Conservation (phyloP, 2,113 vertebrate species). For the Microtus pennsylvanicus region DNA sequence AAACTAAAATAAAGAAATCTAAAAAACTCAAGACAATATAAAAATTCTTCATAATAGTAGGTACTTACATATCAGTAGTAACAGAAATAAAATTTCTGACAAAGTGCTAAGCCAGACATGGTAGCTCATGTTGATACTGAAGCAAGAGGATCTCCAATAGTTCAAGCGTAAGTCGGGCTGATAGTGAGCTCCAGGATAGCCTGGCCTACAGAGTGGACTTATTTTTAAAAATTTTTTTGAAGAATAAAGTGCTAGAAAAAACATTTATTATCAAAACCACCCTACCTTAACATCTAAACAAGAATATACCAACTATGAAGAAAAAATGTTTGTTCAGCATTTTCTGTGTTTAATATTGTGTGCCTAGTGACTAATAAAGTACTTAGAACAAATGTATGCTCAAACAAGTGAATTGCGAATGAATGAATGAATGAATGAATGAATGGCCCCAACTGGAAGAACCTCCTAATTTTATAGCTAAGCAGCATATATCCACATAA, state of each 20-base stretch:
- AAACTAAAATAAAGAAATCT: not conserved
- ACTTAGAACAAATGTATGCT: not conserved
- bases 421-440: not conserved
- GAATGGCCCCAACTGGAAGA: not conserved
- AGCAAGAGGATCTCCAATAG: not conserved
- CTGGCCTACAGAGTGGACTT: not conserved
- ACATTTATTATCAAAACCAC: not conserved
- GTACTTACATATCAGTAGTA: not conserved
- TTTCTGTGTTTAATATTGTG: not conserved
- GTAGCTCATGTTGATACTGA: not conserved
- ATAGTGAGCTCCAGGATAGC: not conserved
- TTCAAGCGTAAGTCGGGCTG: not conserved
- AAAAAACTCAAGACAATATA: not conserved
- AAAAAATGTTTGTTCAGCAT: not conserved
- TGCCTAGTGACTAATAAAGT: not conserved
- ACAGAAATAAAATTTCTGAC: not conserved
- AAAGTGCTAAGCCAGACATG: not conserved
- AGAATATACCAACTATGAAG: not conserved
- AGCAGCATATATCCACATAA: no score
- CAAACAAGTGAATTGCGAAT: not conserved
- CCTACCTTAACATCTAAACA: not conserved
- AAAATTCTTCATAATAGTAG: not conserved
- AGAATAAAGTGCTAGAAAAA: not conserved
- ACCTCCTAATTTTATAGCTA: conserved; percentile 3
- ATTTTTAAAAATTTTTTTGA: not conserved